Evolutionary conservation across 2,113 vertebrate species (phyloP), one percentile per base, ranked within the genome.

Genomic region (Alligator mississippiensis): DNA sequence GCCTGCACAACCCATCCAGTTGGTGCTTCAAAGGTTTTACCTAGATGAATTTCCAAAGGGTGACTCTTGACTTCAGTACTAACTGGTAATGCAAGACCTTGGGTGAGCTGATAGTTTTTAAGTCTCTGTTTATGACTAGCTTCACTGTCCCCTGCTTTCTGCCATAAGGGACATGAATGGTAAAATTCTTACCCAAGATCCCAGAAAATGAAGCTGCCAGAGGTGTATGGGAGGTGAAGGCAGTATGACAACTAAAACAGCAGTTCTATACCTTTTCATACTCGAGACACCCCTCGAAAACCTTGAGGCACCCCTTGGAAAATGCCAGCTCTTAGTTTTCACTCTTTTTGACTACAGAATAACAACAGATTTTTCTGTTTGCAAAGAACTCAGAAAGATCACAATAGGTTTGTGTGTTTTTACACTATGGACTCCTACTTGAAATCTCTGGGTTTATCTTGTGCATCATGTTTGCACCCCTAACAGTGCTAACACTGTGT

Each of bases 171-270:
- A 86, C 11, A 9, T 13, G 22, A 38, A 75, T 12, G 34, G 17
- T 82, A 54, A 70, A 91, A 66, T 38, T 2, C 38, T 90, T 38
- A 58, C 22, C 80, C 27, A 54, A 85, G n/a, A 18, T 63, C 79
- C 61, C 30, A 66, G 85, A 77, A 84, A 93, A 93, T 30, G 92
- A 91, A 90, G 38, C 11, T 27, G 38, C 17, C 11, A 74, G 92
- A 94, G 58, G 83, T 55, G 34, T 60, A 16, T 4, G 77, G 63
- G 62, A 34, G 17, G 17, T 30, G 11, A 22, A 27, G 34, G 22
- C n/a, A 85, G 34, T 61, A 27, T 59, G 22, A 21, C 14, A 6
- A 54, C 15, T 66, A 70, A 25, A 6, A 8, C 8, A 5, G 47
- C 47, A 47, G 47, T 47, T 47, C 47, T 47, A 47, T 47, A 47